Conservation (phyloP, 2,113 vertebrate genomes). For the Numida meleagris region DNA sequence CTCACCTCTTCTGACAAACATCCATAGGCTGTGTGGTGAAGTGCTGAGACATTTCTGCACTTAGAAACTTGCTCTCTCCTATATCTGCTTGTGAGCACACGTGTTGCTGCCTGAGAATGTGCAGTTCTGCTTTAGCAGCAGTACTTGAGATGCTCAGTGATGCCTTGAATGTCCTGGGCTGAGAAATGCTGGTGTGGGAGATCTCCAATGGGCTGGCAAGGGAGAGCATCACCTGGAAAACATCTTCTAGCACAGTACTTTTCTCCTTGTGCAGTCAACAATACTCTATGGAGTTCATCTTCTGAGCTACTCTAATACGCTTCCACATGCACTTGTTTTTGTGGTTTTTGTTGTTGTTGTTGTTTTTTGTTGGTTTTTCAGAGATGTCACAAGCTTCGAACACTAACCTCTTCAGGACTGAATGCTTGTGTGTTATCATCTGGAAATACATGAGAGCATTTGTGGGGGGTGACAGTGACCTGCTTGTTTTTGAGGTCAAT, state of each 20-base stretch:
- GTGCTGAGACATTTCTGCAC: background rate
- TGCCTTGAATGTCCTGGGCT: background rate
- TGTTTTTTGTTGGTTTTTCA: background rate
- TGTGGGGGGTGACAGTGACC: background rate
- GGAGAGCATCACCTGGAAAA: background rate
- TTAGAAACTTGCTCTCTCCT: background rate
- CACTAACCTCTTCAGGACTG: background rate
- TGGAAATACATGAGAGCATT: background rate
- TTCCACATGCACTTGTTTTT: background rate
- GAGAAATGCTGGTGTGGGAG: background rate
- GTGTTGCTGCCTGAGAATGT: background rate
- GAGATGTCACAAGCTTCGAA: background rate
- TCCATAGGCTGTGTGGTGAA: background rate
- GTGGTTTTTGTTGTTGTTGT: background rate
- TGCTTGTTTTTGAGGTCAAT: background rate
- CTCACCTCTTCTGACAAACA: background rate
- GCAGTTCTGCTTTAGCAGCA: background rate
- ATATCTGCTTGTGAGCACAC: background rate
- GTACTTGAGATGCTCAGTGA: background rate
- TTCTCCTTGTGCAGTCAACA: background rate
- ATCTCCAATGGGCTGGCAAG: rapidly evolving
- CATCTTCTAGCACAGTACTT: background rate
- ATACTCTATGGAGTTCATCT: background rate
- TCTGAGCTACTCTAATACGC: background rate
- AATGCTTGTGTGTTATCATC: background rate